Conservation (phyloP, 92 coral and sea anemone species). For the Porites divaricata region DNA sequence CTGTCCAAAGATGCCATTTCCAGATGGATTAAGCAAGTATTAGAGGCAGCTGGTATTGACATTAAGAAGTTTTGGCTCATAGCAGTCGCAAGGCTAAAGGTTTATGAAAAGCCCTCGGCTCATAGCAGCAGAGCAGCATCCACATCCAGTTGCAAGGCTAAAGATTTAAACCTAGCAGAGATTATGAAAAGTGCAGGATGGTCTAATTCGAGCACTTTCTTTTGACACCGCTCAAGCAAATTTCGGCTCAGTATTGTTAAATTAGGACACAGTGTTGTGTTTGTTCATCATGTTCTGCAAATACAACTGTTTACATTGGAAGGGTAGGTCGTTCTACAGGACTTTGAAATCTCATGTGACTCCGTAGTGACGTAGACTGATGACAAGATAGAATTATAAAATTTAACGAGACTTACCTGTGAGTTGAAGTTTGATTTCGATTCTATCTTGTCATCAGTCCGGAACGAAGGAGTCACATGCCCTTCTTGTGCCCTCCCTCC, state of each 20-base stretch:
- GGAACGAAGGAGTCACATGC: too few species aligned
- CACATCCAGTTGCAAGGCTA: constrained; percentile 33
- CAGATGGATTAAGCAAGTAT: constrained; percentile 21
- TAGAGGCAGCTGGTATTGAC: constrained; percentile 51
- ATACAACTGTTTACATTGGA: too few species aligned
- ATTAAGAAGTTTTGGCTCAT: constrained; percentile 46
- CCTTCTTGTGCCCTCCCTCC: too few species aligned
- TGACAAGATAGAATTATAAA: too few species aligned
- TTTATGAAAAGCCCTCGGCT: constrained; percentile 40
- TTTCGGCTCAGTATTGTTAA: constrained; percentile 1
- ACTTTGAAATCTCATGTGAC: too few species aligned
- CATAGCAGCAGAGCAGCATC: constrained; percentile 55
- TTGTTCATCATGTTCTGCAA: too few species aligned
- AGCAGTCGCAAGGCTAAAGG: constrained; percentile 30
- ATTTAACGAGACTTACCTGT: too few species aligned
- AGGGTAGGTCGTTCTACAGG: too few species aligned
- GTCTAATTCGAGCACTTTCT: constrained; percentile 9
- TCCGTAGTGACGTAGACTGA: too few species aligned
- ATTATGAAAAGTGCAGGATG: constrained; percentile 54
- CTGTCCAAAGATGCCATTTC: constrained; percentile 33
- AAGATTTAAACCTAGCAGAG: constrained; percentile 15
- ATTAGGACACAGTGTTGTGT: neutral
- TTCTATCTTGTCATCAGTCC: too few species aligned
- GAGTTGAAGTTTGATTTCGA: too few species aligned
- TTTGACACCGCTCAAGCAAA: neutral